phyloP scores from a whole-genome alignment of 2,113 vertebrate genomes.

The Sinocyclocheilus anophthalmus region DNA sequence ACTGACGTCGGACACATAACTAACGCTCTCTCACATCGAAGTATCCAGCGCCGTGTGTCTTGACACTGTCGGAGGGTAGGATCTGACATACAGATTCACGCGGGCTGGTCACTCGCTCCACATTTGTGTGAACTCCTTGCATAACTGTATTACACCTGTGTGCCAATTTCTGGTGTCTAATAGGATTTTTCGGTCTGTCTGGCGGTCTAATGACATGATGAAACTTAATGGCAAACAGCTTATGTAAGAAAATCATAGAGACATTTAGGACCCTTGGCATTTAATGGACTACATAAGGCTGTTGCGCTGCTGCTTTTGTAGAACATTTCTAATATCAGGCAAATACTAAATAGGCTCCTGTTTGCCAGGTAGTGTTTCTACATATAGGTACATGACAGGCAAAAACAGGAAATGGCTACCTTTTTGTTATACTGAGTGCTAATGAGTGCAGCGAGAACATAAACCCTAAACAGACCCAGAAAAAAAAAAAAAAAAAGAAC shows the following conservation, averaged over 20 bases:
- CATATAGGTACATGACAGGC: constrained; percentile 19
- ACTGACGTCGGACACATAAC: constrained; percentile 48
- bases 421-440: constrained; percentile 43
- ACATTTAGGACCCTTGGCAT: constrained; percentile 38
- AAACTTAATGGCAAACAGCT: constrained; percentile 22
- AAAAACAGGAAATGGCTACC: constrained; percentile 41
- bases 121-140: neutral
- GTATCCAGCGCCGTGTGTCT: neutral
- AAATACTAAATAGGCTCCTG: constrained; percentile 51
- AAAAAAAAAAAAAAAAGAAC: constrained; percentile 32
- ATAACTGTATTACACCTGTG: neutral
- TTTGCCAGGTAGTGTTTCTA: constrained; percentile 37
- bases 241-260: constrained; percentile 42
- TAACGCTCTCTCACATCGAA: constrained; percentile 24
- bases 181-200: neutral
- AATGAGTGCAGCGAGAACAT: constrained; percentile 28
- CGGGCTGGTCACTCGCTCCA: constrained; percentile 28
- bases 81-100: constrained; percentile 31
- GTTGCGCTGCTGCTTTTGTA: neutral
- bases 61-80: constrained; percentile 30
- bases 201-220: no score
- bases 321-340: constrained; percentile 39
- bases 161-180: constrained; percentile 17
- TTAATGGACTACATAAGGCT: constrained; percentile 32
- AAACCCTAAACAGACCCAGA: constrained; percentile 26